These are phyloP conservation scores for Phymanthus crucifer DNA, from an alignment of 92 coral and sea anemone species.

Conservation along the genomic window DNA sequence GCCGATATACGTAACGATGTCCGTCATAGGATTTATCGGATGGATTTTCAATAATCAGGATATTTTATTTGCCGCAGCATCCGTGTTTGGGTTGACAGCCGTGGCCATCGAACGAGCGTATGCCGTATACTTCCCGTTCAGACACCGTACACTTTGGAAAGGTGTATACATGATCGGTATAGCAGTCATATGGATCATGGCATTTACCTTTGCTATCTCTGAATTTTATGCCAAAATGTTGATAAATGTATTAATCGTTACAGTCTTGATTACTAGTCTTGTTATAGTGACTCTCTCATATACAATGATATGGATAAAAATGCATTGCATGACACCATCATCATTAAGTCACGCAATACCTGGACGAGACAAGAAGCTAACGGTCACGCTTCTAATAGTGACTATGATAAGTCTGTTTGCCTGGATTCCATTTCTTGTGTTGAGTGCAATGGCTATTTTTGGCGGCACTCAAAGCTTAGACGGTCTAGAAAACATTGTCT, in stretches of 20 bases:
- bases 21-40: background rate
- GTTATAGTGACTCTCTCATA: background rate
- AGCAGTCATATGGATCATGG: background rate
- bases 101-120: constrained; percentile 28
- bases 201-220: background rate
- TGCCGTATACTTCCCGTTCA: constrained; percentile 34
- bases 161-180: constrained; percentile 2
- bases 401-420: constrained; percentile 12
- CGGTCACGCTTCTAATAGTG: constrained; percentile 9
- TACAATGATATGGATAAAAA: background rate
- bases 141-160: constrained; percentile 5
- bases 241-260: background rate
- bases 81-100: constrained; percentile 17
- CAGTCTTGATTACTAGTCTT: background rate
- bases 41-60: constrained; percentile 5
- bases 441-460: background rate
- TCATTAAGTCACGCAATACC: background rate
- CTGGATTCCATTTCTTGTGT: background rate
- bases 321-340: background rate
- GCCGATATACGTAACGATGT: constrained; percentile 18
- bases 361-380: background rate
- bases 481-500: background rate
- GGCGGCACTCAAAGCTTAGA: background rate
- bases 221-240: background rate
- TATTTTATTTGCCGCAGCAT: constrained; percentile 9